phyloP scores from a whole-genome alignment of 1,140 invertebrate genomes.

The Mamestra configurata region DNA sequence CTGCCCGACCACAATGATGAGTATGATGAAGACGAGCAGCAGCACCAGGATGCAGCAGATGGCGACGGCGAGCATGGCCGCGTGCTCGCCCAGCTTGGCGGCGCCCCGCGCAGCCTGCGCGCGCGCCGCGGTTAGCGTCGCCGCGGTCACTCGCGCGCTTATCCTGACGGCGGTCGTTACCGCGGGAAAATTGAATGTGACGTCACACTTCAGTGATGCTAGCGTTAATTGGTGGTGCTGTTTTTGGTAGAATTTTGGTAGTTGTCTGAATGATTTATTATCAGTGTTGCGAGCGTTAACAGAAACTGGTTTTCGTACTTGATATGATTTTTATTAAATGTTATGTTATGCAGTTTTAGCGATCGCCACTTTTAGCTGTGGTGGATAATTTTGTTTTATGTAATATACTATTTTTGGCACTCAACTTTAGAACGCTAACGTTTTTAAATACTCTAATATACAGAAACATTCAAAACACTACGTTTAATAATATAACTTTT shows the following conservation, averaged over 20 bases:
- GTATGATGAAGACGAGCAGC: conserved; percentile 92
- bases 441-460: not conserved
- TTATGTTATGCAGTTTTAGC: no score
- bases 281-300: not conserved
- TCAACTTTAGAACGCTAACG: not conserved
- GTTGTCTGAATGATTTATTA: not conserved
- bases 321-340: no score
- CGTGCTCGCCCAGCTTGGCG: conserved; percentile 87
- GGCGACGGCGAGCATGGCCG: conserved; percentile 92
- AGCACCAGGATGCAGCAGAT: conserved; percentile 93
- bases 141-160: conserved; percentile 71
- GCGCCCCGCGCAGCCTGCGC: conserved; percentile 71
- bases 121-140: conserved; percentile 73
- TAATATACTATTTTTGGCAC: conserved; percentile 16
- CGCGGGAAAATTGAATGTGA: not conserved
- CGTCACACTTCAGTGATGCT: conserved; percentile 3
- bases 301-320: no score
- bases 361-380: no score
- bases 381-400: not conserved
- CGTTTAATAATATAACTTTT: not conserved
- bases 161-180: conserved; percentile 57
- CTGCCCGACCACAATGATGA: conserved; percentile 93
- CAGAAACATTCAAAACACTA: not conserved
- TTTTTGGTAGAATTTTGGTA: not conserved
- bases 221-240: not conserved